Base-by-base conservation (phyloP, 2,888 invertebrate genomes). In the Cetonia aurata region DNA sequence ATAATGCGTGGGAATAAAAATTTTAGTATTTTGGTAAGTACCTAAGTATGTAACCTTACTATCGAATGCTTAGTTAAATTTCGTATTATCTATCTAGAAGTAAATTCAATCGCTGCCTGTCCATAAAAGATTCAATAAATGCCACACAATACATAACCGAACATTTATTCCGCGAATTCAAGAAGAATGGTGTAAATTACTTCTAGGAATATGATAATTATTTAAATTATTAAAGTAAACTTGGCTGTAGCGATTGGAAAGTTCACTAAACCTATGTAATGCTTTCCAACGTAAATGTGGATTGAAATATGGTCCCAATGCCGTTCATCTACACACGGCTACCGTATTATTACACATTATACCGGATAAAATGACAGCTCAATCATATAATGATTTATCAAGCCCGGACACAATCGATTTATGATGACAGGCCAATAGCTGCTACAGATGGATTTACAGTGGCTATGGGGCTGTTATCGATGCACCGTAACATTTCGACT, bases 361-460 rank as follows among this genome's bases (percentile, higher is more conserved):
- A 15, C 50, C 46, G 56, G 42, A 42, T 68, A 56, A 59, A 69
- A 67, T 72, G 78, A 78, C 77, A 75, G 77, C 76, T 78, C 75
- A 77, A 77, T 77, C 75, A 75, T 77, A 75, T 73, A 76, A 74
- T 70, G 71, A 77, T 77, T 76, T 71, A 74, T 78, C 77, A 77
- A 72, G 67, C 71, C 72, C 37, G 10, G 73, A 71, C 72, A 73
- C 75, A 75, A 76, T 78, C 77, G 76, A 76, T 77, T 76, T 74
- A 74, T 77, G 75, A 76, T 77, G 74, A 75, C 70, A 75, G 72
- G 53, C 60, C 60, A 46, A 60, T 60, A 46, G n/a, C 31, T 46
- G 2, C 12, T n/a, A 9, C 8, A 13, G 46, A 55, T 13, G 55
- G 6, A 12, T 33, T 8, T 13, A 33, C n/a, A 55, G 31, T 55